Base-by-base conservation (phyloP, 2,113 vertebrate species). In the Felis catus region DNA sequence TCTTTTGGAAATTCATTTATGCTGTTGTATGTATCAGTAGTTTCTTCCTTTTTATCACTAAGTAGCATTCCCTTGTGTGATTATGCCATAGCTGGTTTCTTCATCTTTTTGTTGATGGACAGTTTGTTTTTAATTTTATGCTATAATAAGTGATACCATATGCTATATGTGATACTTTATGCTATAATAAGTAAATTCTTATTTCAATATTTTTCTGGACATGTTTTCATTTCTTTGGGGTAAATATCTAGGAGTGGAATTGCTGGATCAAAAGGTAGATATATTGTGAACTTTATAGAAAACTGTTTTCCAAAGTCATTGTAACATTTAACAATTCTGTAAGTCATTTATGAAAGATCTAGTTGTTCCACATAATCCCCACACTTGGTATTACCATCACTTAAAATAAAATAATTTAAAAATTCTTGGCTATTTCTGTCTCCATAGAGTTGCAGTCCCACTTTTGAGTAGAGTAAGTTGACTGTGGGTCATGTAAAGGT, bases 361-460 rank as follows among this genome's bases (percentile, higher is more conserved):
- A 14, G 11, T 84, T 93, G 53, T 7, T 73, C 65, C 55, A 33
- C 33, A 18, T 23, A 66, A 66, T 58, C n/a, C 39, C 31, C 45
- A 80, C 27, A 90, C 53, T 65, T 71, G n/a, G 15, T 73, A 92
- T 53, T 45, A 51, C 8, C 41, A 94, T 55, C 27, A 33, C 27
- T 96, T 92, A 86, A 15, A 70, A 39, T 19, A 63, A 96, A 95
- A 89, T 61, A 94, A 80, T 97, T 96, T 88, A 1, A 90, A 92
- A 73, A 41, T 23, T 79, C 33, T 87, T 74, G 31, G 76, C 23
- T 41, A 84, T 36, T 27, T 92, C 36, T 63, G 4, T 36, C 48
- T 89, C 31, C 9, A 61, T 39, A 86, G 25, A 63, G 31, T 51
- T 65, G 33, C 41, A 25, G 33, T 27, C 33, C 41, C 19, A n/a